A percentile compares a stretch with the other conserved stretches of the same genome.
Evolutionary conservation across 2,113 vertebrate genomes (phyloP).

Genomic region (Sinocyclocheilus grahami): DNA sequence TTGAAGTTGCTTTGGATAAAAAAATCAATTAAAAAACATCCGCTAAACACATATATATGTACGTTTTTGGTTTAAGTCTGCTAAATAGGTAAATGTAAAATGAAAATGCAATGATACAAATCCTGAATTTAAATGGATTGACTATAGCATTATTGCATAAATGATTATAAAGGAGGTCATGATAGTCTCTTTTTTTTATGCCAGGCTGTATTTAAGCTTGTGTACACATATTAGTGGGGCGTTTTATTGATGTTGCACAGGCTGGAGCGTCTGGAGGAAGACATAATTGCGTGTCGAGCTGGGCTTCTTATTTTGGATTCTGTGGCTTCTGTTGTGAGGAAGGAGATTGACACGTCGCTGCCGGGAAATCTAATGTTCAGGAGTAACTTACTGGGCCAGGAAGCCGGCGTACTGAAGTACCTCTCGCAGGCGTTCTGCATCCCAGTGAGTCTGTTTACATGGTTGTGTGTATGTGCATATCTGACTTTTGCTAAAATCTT

Average conservation of each 20-base stretch:
- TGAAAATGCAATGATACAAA: neutral
- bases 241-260: constrained; percentile 60
- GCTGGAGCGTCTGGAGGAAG: constrained; percentile 82
- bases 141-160: neutral
- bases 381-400: constrained; percentile 79
- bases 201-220: constrained; percentile 22
- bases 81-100: neutral
- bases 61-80: neutral
- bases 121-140: neutral
- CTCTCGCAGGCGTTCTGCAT: constrained; percentile 85
- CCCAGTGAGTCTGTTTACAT: constrained; percentile 73
- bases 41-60: too few species aligned
- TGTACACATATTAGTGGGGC: neutral
- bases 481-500: neutral
- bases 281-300: constrained; percentile 81
- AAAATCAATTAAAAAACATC: too few species aligned
- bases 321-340: constrained; percentile 85
- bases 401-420: constrained; percentile 81
- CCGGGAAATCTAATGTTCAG: constrained; percentile 80
- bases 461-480: neutral
- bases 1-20: too few species aligned
- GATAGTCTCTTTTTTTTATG: neutral
- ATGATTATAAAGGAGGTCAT: neutral
- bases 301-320: constrained; percentile 84
- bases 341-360: constrained; percentile 84